Evolutionary conservation across 2,797 vertebrate species (phyloP).

Genomic region (Thaleichthys pacificus): DNA sequence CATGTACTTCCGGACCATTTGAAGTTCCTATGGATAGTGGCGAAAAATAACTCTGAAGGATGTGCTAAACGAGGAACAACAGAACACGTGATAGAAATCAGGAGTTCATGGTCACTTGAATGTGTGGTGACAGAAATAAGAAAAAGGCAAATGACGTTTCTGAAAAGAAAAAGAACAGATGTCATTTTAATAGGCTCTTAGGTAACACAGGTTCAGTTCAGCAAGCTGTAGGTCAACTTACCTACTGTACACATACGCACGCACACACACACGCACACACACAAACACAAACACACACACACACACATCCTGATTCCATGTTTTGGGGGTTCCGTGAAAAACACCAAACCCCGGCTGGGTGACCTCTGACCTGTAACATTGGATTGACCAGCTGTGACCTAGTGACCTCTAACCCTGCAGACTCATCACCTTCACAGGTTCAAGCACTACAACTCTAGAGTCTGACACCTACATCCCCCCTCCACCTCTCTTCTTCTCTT

Average conservation of each 20-base stretch:
- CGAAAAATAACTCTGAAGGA: no score
- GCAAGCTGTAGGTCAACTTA: slow-evolving; percentile 41
- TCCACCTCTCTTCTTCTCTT: no score
- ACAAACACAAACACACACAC: slow-evolving; percentile 6
- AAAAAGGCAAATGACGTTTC: slow-evolving; percentile 40
- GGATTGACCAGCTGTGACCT: slow-evolving; percentile 8
- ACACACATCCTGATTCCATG: slow-evolving; percentile 51
- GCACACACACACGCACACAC: slow-evolving; percentile 9
- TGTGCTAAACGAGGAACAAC: no score
- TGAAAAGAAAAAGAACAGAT: slow-evolving; percentile 61
- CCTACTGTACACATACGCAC: not conserved
- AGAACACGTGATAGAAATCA: no score
- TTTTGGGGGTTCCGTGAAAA: slow-evolving; percentile 58
- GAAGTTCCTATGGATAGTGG: no score
- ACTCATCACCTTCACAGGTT: no score
- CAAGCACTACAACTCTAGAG: no score
- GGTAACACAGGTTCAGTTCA: slow-evolving; percentile 57
- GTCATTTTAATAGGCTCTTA: slow-evolving; percentile 69
- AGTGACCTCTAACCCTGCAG: slow-evolving; percentile 24
- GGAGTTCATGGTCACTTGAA: no score
- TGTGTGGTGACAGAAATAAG: no score
- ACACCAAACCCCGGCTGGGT: slow-evolving; percentile 37
- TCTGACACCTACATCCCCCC: no score
- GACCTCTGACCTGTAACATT: slow-evolving; percentile 17
- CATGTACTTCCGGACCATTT: no score